Percentiles rank a stretch among this genome's conserved stretches.
Conservation (phyloP, 1,140 invertebrate species). For the Mactra quadrangularis region DNA sequence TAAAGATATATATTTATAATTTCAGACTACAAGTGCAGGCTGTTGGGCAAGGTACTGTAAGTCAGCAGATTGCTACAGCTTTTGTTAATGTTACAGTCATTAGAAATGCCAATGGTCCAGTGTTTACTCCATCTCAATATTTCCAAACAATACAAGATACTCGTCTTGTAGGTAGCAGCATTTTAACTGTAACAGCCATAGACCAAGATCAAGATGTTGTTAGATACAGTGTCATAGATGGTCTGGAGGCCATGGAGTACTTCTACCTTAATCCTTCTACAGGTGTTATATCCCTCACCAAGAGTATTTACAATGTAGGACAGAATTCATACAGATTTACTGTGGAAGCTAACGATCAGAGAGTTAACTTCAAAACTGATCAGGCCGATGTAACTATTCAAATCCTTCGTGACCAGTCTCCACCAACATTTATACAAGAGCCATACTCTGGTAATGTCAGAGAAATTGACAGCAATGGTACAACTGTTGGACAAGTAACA, state of each 20-base stretch:
- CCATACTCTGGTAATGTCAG: slow-evolving; percentile 61
- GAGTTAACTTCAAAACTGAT: slow-evolving; percentile 91
- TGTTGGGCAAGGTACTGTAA: slow-evolving; percentile 28
- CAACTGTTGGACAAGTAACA: slow-evolving; percentile 45
- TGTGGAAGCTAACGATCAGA: slow-evolving; percentile 89
- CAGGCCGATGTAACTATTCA: slow-evolving; percentile 86
- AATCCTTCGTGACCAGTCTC: slow-evolving; percentile 52
- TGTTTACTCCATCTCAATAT: slow-evolving; percentile 62
- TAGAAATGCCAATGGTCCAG: slow-evolving; percentile 67
- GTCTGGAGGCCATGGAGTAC: slow-evolving; percentile 24
- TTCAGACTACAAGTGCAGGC: slow-evolving; percentile 66
- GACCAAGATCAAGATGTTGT: slow-evolving; percentile 63
- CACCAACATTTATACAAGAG: slow-evolving; percentile 57
- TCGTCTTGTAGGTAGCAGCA: slow-evolving; percentile 57
- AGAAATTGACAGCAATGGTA: slow-evolving; percentile 63
- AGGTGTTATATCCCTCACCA: slow-evolving; percentile 62
- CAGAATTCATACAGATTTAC: slow-evolving; percentile 46
- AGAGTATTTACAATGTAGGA: slow-evolving; percentile 42
- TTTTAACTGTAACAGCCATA: slow-evolving; percentile 63
- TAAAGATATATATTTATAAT: too few relatives aligned
- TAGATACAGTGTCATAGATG: slow-evolving; percentile 21
- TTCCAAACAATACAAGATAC: slow-evolving; percentile 63
- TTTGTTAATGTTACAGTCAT: slow-evolving; percentile 71
- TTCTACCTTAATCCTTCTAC: slow-evolving; percentile 69
- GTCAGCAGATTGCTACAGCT: slow-evolving; percentile 64